Percentiles rank a stretch among this genome's conserved stretches.
These are phyloP conservation scores for Hozukius guyotensis DNA, from an alignment of 2,797 vertebrate species.

Conservation along the genomic window DNA sequence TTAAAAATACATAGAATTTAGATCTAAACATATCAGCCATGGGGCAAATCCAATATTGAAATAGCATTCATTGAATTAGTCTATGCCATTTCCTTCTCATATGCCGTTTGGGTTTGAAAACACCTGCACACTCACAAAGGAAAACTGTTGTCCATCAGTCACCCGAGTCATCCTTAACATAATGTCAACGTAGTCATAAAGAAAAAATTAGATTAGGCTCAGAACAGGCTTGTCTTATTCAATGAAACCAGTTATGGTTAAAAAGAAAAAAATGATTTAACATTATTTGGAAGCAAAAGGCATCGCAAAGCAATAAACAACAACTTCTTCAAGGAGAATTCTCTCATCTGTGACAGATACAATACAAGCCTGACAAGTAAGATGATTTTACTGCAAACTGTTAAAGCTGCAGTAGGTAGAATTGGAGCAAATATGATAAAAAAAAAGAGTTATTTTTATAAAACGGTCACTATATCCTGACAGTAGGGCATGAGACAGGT, in stretches of 20 bases:
- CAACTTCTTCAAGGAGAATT: neutral
- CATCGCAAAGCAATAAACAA: neutral
- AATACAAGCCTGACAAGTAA: neutral
- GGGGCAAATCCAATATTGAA: conserved; percentile 59
- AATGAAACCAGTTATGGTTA: neutral
- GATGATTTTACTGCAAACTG: neutral
- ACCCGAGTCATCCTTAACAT: neutral
- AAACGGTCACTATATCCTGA: too few species aligned
- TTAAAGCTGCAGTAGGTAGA: too few species aligned
- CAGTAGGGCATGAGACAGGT: too few species aligned
- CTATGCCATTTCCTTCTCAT: conserved; percentile 56
- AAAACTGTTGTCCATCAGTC: conserved; percentile 2
- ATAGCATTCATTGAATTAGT: conserved; percentile 52
- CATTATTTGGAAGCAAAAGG: neutral
- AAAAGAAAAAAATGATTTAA: neutral
- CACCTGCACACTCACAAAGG: conserved; percentile 34
- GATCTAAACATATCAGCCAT: conserved; percentile 50
- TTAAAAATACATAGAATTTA: conserved; percentile 53
- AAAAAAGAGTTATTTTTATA: too few species aligned
- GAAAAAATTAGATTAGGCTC: neutral
- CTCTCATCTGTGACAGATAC: neutral
- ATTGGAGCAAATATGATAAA: too few species aligned
- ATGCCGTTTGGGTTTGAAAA: conserved; percentile 48
- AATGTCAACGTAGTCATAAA: neutral
- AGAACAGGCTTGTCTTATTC: neutral